Conservation (phyloP, 2,113 vertebrate genomes). For the Dermatemys mawii region DNA sequence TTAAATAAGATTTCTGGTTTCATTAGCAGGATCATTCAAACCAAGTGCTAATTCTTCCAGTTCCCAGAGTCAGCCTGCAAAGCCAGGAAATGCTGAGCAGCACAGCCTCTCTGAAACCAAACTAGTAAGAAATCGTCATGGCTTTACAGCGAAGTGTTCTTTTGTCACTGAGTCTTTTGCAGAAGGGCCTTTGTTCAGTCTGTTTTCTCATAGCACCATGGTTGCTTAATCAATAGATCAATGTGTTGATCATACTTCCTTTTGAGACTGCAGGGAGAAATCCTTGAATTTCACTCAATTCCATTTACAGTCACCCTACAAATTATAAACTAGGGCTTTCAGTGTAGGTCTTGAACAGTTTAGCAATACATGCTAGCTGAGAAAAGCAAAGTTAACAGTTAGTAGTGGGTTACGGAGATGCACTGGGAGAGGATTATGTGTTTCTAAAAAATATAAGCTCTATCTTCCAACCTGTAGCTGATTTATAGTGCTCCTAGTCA, state of each 20-base stretch:
- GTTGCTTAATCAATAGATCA: not conserved
- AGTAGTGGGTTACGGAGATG: accelerated
- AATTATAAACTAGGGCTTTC: not conserved
- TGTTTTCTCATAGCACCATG: not conserved
- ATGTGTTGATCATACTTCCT: not conserved
- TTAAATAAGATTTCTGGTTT: not conserved
- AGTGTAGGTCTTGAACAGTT: not conserved
- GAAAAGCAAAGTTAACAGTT: not conserved
- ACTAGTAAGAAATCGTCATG: accelerated
- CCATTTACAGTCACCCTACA: not conserved
- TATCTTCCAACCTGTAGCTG: accelerated
- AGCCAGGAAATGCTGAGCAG: accelerated
- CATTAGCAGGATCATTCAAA: not conserved
- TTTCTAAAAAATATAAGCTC: accelerated
- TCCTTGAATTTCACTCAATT: not conserved
- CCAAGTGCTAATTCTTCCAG: not conserved
- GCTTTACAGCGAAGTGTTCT: not conserved
- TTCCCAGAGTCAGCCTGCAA: not conserved
- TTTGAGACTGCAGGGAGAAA: accelerated
- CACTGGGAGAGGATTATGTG: not conserved
- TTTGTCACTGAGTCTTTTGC: accelerated
- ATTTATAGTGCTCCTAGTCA: accelerated
- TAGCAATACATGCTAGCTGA: not conserved
- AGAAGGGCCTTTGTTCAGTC: too few relatives aligned
- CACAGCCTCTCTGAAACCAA: not conserved